Conservation (phyloP, 2,113 vertebrate genomes). For the Harpagus bidentatus region DNA sequence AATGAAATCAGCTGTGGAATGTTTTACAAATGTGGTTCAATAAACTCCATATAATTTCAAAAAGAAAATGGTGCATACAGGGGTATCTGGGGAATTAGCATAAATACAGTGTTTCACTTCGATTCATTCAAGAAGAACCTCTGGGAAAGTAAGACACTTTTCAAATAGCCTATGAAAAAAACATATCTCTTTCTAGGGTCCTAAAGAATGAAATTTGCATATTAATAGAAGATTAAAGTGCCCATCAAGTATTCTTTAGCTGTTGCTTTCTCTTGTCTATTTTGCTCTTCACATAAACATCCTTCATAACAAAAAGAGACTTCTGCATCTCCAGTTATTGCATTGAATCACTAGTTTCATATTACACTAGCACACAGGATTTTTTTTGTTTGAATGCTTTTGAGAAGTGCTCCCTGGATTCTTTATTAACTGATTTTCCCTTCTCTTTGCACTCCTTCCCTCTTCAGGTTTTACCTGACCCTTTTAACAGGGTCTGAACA, state of each 20-base stretch:
- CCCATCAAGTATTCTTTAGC: conserved; percentile 71
- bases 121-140: conserved; percentile 64
- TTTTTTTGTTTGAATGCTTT: conserved; percentile 53
- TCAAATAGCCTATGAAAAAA: conserved; percentile 65
- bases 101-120: conserved; percentile 72
- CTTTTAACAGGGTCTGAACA: not conserved
- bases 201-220: conserved; percentile 77
- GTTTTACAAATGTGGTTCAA: conserved; percentile 77
- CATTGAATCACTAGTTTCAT: conserved; percentile 56
- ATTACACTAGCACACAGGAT: conserved; percentile 45
- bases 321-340: conserved; percentile 51
- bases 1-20: conserved; percentile 75
- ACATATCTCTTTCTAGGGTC: conserved; percentile 57
- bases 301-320: conserved; percentile 67
- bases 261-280: conserved; percentile 69
- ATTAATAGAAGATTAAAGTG: conserved; percentile 79
- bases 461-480: not conserved
- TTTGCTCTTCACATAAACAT: conserved; percentile 74
- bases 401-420: conserved; percentile 48
- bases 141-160: conserved; percentile 70
- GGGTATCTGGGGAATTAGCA: conserved; percentile 68
- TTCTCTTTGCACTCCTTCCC: not conserved
- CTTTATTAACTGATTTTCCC: conserved; percentile 21
- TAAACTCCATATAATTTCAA: conserved; percentile 74
- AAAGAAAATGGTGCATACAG: conserved; percentile 63